phyloP scores from a whole-genome alignment of 2,888 invertebrate genomes.

The Epiblema foenella region DNA sequence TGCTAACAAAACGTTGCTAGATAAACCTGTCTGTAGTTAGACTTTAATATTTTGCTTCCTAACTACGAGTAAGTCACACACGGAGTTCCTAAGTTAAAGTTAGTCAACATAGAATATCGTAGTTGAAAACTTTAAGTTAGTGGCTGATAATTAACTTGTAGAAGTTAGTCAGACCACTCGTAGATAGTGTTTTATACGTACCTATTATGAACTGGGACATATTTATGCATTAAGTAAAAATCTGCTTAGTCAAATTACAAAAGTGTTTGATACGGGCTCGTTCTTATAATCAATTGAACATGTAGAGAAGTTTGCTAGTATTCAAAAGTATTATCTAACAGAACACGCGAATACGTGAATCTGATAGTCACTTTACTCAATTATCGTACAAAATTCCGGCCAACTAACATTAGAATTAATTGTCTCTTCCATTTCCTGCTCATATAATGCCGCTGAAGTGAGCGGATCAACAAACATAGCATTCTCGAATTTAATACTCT shows the following conservation, averaged over 20 bases:
- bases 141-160: constrained; percentile 26
- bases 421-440: constrained; percentile 18
- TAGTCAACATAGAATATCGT: constrained; percentile 16
- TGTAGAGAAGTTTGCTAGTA: no score
- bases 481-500: not conserved
- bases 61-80: constrained; percentile 1
- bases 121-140: constrained; percentile 28
- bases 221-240: no score
- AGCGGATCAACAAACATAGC: not conserved
- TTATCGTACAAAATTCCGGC: not conserved
- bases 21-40: not conserved
- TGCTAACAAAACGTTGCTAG: constrained; percentile 1
- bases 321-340: no score
- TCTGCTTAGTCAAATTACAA: no score
- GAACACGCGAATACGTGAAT: no score
- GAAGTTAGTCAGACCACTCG: constrained; percentile 15
- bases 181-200: not conserved
- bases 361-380: no score
- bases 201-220: no score
- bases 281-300: no score
- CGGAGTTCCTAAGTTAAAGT: constrained; percentile 21
- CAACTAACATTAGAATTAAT: constrained; percentile 13
- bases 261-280: no score
- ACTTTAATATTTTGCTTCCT: not conserved
- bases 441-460: not conserved